These are phyloP conservation scores for Hermaeophaga mercurialis DNA, from an alignment of 2,888 invertebrate genomes.

Conservation along the genomic window DNA sequence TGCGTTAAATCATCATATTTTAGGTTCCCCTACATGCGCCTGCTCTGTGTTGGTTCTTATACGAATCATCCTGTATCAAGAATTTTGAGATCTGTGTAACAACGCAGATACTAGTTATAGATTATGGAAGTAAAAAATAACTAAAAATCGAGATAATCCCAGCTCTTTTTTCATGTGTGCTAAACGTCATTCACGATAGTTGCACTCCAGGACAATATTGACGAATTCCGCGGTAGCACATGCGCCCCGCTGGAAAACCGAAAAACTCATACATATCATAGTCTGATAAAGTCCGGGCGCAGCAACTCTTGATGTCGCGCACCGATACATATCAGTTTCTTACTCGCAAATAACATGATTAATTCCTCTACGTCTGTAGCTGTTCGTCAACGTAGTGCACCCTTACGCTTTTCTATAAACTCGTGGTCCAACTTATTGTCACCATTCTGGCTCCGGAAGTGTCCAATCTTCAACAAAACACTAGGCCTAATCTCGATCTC, in stretches of 20 bases:
- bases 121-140: background rate
- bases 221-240: constrained; percentile 48
- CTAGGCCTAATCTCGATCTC: constrained; percentile 13
- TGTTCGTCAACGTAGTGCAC: constrained; percentile 44
- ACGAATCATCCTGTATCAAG: no score
- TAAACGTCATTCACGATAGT: constrained; percentile 6
- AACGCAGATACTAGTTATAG: no score
- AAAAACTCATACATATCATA: constrained; percentile 2
- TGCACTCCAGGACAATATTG: constrained; percentile 42
- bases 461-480: constrained; percentile 49
- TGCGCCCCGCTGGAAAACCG: constrained; percentile 39
- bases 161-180: background rate
- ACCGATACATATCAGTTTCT: constrained; percentile 50
- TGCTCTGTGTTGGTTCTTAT: no score
- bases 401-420: constrained; percentile 38
- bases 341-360: constrained; percentile 53
- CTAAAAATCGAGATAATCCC: background rate
- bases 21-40: no score
- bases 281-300: constrained; percentile 37
- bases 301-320: constrained; percentile 52
- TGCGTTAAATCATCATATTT: no score
- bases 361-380: constrained; percentile 48
- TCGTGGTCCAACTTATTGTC: constrained; percentile 44
- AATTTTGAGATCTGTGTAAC: no score
- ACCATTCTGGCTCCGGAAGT: constrained; percentile 58